Percentiles rank a stretch among this genome's conserved stretches.
Evolutionary conservation across 2,797 vertebrate species (phyloP).

Genomic region (Zalophus californianus): DNA sequence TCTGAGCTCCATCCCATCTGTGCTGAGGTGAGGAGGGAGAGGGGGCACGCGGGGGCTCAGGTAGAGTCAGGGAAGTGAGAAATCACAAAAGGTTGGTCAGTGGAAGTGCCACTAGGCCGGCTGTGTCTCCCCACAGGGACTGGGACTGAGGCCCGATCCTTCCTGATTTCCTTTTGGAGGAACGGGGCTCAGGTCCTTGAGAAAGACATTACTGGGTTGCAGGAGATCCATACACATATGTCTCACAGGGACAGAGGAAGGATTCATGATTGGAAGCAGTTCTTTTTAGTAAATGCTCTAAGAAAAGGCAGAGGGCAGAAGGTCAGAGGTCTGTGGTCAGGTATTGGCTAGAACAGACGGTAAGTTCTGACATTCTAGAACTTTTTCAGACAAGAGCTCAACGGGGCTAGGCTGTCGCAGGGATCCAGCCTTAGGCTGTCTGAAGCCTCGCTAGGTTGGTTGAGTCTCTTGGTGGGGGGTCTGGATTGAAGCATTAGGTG

Average conservation of each 20-base stretch:
- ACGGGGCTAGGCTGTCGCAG: background rate
- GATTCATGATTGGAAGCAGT: background rate
- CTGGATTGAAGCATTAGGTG: fast-evolving
- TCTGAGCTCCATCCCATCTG: background rate
- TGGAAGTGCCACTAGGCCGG: background rate
- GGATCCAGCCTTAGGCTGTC: background rate
- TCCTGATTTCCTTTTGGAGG: background rate
- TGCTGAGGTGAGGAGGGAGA: background rate
- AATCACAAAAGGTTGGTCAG: background rate
- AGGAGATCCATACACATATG: background rate
- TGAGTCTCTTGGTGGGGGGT: background rate
- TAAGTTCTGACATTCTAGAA: background rate
- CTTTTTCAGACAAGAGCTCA: background rate
- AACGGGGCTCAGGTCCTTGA: background rate
- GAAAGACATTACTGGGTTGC: background rate
- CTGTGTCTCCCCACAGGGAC: background rate
- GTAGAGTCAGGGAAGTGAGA: background rate
- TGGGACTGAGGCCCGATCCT: background rate
- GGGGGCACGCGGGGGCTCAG: background rate
- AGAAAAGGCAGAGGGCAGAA: background rate
- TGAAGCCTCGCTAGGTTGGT: background rate
- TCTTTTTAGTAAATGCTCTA: background rate
- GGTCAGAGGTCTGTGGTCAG: background rate
- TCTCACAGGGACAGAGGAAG: background rate
- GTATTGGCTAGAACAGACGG: background rate